A percentile compares a stretch with the other conserved stretches of the same genome.
Conservation (phyloP, 2,797 vertebrate species). For the Delichon dasypus region DNA sequence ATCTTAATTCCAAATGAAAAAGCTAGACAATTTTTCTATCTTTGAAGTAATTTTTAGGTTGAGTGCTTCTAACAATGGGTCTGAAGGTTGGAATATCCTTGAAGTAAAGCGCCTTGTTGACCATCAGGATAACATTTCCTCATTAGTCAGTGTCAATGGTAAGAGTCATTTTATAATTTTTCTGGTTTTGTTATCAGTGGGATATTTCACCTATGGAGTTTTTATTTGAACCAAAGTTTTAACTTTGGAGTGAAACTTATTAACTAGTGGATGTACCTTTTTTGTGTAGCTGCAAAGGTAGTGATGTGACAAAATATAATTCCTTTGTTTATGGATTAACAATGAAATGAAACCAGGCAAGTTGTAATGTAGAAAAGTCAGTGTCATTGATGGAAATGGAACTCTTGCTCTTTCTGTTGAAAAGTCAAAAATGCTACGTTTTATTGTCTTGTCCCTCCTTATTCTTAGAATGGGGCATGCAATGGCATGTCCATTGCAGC, state of each 20-base stretch:
- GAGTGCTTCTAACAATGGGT: conserved; percentile 67
- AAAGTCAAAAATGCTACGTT: not conserved
- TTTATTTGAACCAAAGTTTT: not conserved
- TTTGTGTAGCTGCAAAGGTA: not conserved
- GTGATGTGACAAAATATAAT: not conserved
- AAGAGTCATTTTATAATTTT: not conserved
- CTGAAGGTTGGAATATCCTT: conserved; percentile 71
- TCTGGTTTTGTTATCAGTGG: not conserved
- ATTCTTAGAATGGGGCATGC: not conserved
- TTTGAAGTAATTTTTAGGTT: conserved; percentile 89
- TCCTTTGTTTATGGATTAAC: not conserved
- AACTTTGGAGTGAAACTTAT: not conserved
- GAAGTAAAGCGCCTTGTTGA: conserved; percentile 83
- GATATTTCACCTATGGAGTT: not conserved
- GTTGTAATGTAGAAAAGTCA: not conserved
- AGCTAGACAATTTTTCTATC: not conserved
- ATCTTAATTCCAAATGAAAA: not conserved
- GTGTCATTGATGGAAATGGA: not conserved
- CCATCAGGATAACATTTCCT: conserved; percentile 92
- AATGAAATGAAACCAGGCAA: not conserved
- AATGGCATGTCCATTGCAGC: not conserved
- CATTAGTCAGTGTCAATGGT: conserved; percentile 87
- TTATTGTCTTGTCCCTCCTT: not conserved
- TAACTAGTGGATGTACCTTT: not conserved
- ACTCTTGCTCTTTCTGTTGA: not conserved